These are phyloP conservation scores for Ochropleura plecta DNA, from an alignment of 2,888 invertebrate species.

Conservation along the genomic window DNA sequence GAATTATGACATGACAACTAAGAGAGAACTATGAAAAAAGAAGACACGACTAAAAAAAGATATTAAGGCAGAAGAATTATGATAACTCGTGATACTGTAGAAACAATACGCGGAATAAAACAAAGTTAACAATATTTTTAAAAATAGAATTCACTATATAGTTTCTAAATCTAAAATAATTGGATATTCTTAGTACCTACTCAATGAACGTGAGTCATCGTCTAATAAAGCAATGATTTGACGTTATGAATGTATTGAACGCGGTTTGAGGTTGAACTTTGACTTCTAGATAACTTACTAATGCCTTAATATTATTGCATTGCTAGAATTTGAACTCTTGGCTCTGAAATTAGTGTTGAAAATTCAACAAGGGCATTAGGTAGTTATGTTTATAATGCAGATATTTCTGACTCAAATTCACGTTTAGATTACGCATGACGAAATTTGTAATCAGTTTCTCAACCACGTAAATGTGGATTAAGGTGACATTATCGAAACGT, in stretches of 20 bases:
- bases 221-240: constrained; percentile 40
- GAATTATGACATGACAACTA: too few species aligned
- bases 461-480: background rate
- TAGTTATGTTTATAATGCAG: background rate
- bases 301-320: background rate
- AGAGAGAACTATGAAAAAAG: background rate
- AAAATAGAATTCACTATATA: constrained; percentile 24
- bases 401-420: constrained; percentile 21
- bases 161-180: constrained; percentile 21
- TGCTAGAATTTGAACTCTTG: background rate
- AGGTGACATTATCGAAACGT: background rate
- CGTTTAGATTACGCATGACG: constrained; percentile 11
- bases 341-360: background rate
- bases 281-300: constrained; percentile 29
- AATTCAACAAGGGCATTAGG: background rate
- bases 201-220: constrained; percentile 24
- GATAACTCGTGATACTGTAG: background rate
- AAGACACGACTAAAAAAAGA: background rate
- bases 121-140: constrained; percentile 6
- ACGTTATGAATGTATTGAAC: constrained; percentile 30
- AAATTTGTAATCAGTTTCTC: constrained; percentile 22
- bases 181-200: constrained; percentile 16
- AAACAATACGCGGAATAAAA: constrained; percentile 6
- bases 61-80: background rate
- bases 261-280: constrained; percentile 40